Conservation (phyloP, 2,113 vertebrate species). For the Dromas ardeola region DNA sequence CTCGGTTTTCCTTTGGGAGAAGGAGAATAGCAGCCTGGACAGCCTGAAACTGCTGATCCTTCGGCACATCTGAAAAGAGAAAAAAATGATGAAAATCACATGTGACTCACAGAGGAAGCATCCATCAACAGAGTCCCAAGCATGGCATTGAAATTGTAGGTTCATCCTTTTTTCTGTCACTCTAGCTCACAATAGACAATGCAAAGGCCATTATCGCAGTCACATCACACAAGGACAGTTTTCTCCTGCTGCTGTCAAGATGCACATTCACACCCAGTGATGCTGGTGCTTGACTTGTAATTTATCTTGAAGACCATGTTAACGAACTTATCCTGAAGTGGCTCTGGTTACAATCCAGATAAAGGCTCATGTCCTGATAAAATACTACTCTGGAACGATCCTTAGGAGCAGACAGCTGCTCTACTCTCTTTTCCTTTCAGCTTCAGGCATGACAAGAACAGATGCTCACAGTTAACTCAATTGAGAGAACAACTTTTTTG, state of each 20-base stretch:
- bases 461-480: slow-evolving; percentile 5
- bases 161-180: background rate
- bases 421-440: background rate
- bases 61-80: slow-evolving; percentile 77
- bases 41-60: slow-evolving; percentile 84
- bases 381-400: background rate
- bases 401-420: background rate
- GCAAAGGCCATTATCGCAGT: background rate
- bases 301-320: background rate
- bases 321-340: background rate
- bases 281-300: background rate
- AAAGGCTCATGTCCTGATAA: background rate
- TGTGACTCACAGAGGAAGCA: background rate
- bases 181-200: background rate
- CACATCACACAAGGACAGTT: background rate
- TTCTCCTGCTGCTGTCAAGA: background rate
- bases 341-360: background rate
- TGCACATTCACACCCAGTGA: background rate
- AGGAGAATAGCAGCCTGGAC: slow-evolving; percentile 85
- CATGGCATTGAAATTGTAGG: background rate
- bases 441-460: background rate
- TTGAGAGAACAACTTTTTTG: background rate
- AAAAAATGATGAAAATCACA: background rate
- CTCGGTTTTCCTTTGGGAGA: slow-evolving; percentile 86
- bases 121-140: background rate